phyloP scores from a whole-genome alignment of 2,113 vertebrate species.

The Leptocoma aspasia region DNA sequence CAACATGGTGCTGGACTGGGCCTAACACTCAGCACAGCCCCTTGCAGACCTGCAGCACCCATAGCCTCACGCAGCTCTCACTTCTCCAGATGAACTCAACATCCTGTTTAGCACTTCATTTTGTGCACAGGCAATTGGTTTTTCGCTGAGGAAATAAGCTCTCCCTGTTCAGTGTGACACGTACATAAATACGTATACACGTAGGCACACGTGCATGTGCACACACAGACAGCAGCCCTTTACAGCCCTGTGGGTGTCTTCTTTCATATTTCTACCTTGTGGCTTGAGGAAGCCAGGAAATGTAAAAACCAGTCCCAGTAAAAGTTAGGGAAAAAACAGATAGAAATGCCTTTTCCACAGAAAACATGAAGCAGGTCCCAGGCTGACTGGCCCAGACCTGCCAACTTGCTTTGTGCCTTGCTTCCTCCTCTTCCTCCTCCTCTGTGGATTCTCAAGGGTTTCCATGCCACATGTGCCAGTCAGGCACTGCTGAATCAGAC shows the following conservation, averaged over 20 bases:
- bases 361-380: neutral
- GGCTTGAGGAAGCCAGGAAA: conserved; percentile 46
- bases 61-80: neutral
- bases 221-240: neutral
- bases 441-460: neutral
- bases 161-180: neutral
- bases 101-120: conserved; percentile 53
- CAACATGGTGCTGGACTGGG: fast-evolving
- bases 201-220: neutral
- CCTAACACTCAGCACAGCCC: neutral
- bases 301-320: conserved; percentile 46
- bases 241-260: conserved; percentile 30
- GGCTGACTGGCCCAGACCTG: neutral
- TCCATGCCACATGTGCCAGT: neutral
- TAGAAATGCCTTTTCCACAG: conserved; percentile 11
- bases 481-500: neutral
- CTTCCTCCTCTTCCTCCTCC: neutral
- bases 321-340: neutral
- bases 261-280: conserved; percentile 31
- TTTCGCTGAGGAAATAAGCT: conserved; percentile 42
- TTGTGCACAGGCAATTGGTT: neutral
- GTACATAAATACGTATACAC: neutral
- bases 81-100: conserved; percentile 14
- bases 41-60: neutral
- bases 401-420: neutral